Evolutionary conservation across 2,113 vertebrate genomes (phyloP), one percentile per base, ranked within the genome.

Genomic region (Xenopus laevis): DNA sequence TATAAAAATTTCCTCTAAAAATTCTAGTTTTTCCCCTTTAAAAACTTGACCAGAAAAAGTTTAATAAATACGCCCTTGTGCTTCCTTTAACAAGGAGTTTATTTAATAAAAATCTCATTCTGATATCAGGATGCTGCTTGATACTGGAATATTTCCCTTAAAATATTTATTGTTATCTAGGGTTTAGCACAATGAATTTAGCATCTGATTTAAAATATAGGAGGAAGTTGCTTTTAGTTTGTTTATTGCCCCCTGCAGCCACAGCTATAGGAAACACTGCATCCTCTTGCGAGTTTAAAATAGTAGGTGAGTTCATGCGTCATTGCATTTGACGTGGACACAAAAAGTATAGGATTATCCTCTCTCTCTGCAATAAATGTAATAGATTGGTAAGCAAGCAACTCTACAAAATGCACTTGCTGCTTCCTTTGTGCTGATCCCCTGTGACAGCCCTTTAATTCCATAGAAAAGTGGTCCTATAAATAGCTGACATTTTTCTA

Each of bases 401-500:
- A 65, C 33, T 64, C 17, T 20, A 23, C 44, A 50, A 15, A 45
- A 67, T 12, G 20, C 20, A 67, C 65, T 10, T 40, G 8, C 18
- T 44, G 12, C 13, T 63, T 53, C 17, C 30, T 53, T 55, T 75
- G 27, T 75, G 58, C 58, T 40, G 69, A 13, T 75, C 45, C 58
- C 46, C n/a, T 11, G 9, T 33, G 9, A 10, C 73, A 63, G 30
- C 47, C 50, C n/a, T 50, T 16, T 62, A 21, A 50, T 15, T 27
- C 44, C 20, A 55, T 65, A 40, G n/a, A n/a, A 18, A 30, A 21
- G 17, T 47, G 55, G 27, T 67, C 15, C 63, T 74, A 68, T 69
- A 63, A 69, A 69, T 76, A 76, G 65, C 12, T 50, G 57, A 17
- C 1, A 47, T 52, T 23, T 60, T 61, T 62, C 65, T 68, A 40